Conservation (phyloP, 2,888 invertebrate genomes). For the Leptinotarsa peninsularis region DNA sequence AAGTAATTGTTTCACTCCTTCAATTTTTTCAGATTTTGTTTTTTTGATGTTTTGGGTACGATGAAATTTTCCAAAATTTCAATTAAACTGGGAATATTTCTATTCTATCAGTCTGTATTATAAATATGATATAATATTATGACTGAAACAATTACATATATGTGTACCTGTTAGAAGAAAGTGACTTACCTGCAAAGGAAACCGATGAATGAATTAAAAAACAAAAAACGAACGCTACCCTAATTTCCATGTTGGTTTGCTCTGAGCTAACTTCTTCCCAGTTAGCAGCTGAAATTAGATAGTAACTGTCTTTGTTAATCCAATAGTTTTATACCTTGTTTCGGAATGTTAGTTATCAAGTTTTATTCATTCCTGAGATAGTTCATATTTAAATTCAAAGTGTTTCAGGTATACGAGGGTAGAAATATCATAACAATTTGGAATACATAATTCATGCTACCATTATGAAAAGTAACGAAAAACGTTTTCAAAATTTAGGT, state of each 20-base stretch:
- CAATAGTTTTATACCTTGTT: conserved; percentile 9
- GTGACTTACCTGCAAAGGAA: conserved; percentile 8
- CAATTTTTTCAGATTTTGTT: too few species aligned
- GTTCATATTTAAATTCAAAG: not conserved
- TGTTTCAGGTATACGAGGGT: not conserved
- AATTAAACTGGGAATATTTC: too few species aligned
- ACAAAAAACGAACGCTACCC: conserved; percentile 12
- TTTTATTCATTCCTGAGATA: conserved; percentile 1
- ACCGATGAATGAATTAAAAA: conserved; percentile 9
- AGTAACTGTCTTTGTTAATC: not conserved
- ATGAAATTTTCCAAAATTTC: too few species aligned
- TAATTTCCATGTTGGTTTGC: conserved; percentile 16
- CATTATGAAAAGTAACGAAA: too few species aligned
- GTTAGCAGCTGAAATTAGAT: conserved; percentile 16
- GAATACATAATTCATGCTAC: too few species aligned
- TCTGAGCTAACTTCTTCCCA: conserved; percentile 3
- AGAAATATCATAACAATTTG: not conserved
- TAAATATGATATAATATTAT: too few species aligned
- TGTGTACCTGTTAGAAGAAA: not conserved
- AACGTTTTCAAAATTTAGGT: too few species aligned
- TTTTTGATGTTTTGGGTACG: too few species aligned
- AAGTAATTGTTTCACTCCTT: too few species aligned
- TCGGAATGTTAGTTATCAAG: not conserved
- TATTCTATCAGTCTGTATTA: too few species aligned
- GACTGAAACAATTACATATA: too few species aligned